Base-by-base conservation (phyloP, 1,140 invertebrate genomes). In the Cherax destructor region DNA sequence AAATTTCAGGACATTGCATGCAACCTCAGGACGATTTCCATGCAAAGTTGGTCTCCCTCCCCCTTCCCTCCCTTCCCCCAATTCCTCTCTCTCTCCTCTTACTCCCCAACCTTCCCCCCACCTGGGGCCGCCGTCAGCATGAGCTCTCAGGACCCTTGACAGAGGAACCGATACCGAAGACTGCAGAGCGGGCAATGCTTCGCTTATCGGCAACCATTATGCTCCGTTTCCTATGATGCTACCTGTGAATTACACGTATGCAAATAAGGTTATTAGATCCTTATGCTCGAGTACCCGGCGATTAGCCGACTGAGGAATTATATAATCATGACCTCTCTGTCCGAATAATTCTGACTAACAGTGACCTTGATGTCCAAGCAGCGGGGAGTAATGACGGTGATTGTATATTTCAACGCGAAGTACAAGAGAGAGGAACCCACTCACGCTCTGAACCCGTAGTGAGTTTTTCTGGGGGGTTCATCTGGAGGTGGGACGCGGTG, bases 261-360 rank as follows among this genome's bases (percentile, higher is more conserved):
- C 85, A 87, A 87, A 87, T 87, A 77, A 78, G 76, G 76, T 52
- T 56, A 87, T 87, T 87, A 87, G 77, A 76, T 76, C 50, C 85
- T 87, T 79, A 87, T 87, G 85, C 77, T 74, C 56, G 85, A 87
- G 85, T 87, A 87, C 69, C 85, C 52, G 52, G 10, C 85, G 76
- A 87, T 87, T 87, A 87, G 21, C 56, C 13, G n/a, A 49, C 56
- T 56, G 41, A 18, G 47, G 77, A 87, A 87, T 87, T 87, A 87
- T 77, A 87, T 87, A 87, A 87, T 87, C 85, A 87, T 61, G 85
- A 59, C 80, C 79, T 56, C n/a, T 79, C 52, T 61, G 10, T n/a
- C n/a, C 80, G 24, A 30, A 16, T 59, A 61, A 61, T 83, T 65
- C 81, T 69, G 41, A 30, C 61, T 72, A 61, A 61, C 83, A 30